Base-by-base conservation (phyloP, 2,797 vertebrate genomes). In the Anolis apletophallus region DNA sequence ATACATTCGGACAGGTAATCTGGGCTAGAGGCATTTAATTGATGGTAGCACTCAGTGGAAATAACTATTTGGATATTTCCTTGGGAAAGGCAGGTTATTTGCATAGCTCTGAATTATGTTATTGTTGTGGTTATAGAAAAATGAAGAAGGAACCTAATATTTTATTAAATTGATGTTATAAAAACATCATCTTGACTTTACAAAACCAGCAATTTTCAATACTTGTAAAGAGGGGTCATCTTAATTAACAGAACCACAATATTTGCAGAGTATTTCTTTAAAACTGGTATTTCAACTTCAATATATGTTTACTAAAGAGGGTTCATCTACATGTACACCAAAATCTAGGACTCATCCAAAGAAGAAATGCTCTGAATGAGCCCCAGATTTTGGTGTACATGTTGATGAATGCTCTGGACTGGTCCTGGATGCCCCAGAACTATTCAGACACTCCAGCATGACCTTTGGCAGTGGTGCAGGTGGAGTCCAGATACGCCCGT, bases 201-300 rank as follows among this genome's bases (percentile, higher is more conserved):
- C 67, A 85, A 80, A 85, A 77, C 80, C 46, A 80, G 5, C 67
- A 5, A 46, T 36, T 77, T 73, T 40, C 16, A 59, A 57, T 79
- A 50, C 26, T 46, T 76, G 26, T 61, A 69, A 7, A 29, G 29
- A 34, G 6, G 69, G 52, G 71, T 50, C 21, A 57, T 50, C 64
- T 77, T 77, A 83, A 50, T 87, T 83, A 57, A 71, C 13, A 71
- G 36, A 19, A 55, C 2, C 46, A 19, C n/a, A 77, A 21, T 32
- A 67, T 19, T 17, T 57, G 19, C 34, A 50, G 12, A 29, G 1
- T 8, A 46, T 59, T 29, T 72, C n/a, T 82, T 46, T 76, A 64
- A 73, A 34, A 69, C 40, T 17, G 36, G 13, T 64, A 1, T 19
- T 81, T 46, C 46, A 40, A n/a, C 67, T 82, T 77, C 34, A 34